phyloP scores from a whole-genome alignment of 2,888 invertebrate genomes.

The Clostera curtula region DNA sequence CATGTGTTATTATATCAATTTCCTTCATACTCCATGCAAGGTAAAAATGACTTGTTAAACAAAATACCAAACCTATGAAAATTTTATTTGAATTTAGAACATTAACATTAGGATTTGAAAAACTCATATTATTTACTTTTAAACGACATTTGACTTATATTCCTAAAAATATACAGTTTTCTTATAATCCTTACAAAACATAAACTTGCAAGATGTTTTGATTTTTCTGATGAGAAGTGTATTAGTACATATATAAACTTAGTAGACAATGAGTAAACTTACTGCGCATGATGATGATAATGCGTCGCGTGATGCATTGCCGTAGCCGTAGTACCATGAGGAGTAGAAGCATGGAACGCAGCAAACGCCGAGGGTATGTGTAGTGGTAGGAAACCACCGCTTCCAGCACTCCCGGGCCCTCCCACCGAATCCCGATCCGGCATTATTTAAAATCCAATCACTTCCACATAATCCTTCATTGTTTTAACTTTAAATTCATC shows the following conservation, averaged over 20 bases:
- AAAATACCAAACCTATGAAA: no score
- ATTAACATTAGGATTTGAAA: no score
- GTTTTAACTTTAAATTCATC: conserved; percentile 20
- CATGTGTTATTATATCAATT: no score
- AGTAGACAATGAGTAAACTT: conserved; percentile 28
- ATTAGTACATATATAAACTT: conserved; percentile 4
- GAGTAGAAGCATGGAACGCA: conserved; percentile 77
- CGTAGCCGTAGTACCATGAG: conserved; percentile 74
- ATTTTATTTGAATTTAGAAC: no score
- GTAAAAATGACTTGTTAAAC: no score
- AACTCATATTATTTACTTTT: no score
- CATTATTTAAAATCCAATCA: conserved; percentile 59
- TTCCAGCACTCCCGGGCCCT: conserved; percentile 71
- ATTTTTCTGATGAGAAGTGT: no score
- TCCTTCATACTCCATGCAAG: no score
- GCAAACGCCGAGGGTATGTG: conserved; percentile 76
- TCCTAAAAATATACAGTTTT: no score
- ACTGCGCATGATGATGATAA: conserved; percentile 70
- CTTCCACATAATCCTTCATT: conserved; percentile 40
- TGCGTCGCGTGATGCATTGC: conserved; percentile 76
- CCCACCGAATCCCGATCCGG: conserved; percentile 73
- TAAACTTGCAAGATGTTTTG: no score
- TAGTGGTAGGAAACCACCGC: conserved; percentile 73
- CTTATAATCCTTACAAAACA: no score
- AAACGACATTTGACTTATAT: no score